Base-by-base conservation (phyloP, 2,113 vertebrate species). In the Galemys pyrenaicus region DNA sequence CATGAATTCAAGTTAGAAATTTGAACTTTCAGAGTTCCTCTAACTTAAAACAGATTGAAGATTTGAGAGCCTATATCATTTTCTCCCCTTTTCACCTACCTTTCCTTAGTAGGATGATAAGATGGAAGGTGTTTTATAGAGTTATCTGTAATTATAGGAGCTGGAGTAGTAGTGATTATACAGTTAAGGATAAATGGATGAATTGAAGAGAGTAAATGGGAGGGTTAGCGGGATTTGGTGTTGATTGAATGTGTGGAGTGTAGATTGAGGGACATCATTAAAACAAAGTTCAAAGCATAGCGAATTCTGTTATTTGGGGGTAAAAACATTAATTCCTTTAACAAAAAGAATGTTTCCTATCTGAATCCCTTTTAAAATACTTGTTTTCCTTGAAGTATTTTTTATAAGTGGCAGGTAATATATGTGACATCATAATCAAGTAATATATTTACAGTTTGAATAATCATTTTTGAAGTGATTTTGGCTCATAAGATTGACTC, bases 351-450 rank as follows among this genome's bases (percentile, higher is more conserved):
- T 28, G 7, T 44, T 85, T 89, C 86, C 51, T 79, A 71, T 32
- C 13, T 86, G 44, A 86, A 58, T 94, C 16, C 11, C 54, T 24
- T 83, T 80, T 86, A 75, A 91, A 81, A 87, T 51, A 71, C 71
- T 87, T 81, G 15, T 26, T 95, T 71, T 60, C 65, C 4, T 73
- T 83, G 35, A 22, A 46, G 12, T 83, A 56, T 35, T 62, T 92
- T 88, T 86, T 24, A 6, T 83, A 70, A 91, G n/a, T 77, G 41
- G 35, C 11, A 30, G 64, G 51, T 39, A 54, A 65, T 44, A 26
- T 68, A 10, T 86, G 24, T 28, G 74, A 26, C 19, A 30, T 86
- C 85, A 11, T 62, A 64, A 94, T 94, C 88, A 79, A 75, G 20
- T 62, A 79, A 68, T 82, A 35, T 37, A 70, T 65, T 92, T 67